A percentile compares a stretch with the other conserved stretches of the same genome.
Evolutionary conservation across 2,113 vertebrate species (phyloP).

Genomic region (Apodemus sylvaticus): DNA sequence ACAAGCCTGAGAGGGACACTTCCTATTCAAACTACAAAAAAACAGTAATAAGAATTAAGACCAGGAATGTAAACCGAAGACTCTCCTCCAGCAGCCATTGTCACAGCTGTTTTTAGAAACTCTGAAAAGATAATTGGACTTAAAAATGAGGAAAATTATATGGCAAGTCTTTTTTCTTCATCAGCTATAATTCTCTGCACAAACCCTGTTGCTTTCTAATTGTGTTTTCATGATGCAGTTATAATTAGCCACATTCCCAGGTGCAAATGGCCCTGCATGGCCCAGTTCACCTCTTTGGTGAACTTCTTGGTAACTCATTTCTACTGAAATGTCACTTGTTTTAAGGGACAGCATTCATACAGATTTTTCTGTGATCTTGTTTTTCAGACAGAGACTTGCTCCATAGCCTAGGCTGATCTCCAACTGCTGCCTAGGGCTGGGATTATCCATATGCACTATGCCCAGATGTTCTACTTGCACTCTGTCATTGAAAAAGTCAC

Average conservation of each 20-base stretch:
- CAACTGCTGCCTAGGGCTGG: not conserved
- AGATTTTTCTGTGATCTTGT: not conserved
- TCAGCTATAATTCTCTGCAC: not conserved
- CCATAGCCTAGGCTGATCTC: not conserved
- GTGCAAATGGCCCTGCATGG: not conserved
- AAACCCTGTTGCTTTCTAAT: not conserved
- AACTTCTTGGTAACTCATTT: not conserved
- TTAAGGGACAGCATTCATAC: not conserved
- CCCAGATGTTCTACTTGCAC: no score
- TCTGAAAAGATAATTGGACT: conserved; percentile 11
- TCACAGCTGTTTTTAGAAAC: not conserved
- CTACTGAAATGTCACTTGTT: not conserved
- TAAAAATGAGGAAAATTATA: not conserved
- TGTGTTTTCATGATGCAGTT: not conserved
- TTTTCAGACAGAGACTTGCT: not conserved
- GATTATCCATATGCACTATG: not conserved
- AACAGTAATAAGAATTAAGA: not conserved
- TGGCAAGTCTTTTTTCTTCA: not conserved
- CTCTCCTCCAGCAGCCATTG: not conserved
- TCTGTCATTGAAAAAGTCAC: not conserved
- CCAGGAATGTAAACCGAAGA: not conserved
- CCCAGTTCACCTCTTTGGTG: not conserved
- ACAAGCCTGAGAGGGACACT: not conserved
- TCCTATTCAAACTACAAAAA: not conserved
- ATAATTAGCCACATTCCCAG: not conserved